phyloP scores from a whole-genome alignment of 2,797 vertebrate genomes.

The Hemibagrus guttatus region DNA sequence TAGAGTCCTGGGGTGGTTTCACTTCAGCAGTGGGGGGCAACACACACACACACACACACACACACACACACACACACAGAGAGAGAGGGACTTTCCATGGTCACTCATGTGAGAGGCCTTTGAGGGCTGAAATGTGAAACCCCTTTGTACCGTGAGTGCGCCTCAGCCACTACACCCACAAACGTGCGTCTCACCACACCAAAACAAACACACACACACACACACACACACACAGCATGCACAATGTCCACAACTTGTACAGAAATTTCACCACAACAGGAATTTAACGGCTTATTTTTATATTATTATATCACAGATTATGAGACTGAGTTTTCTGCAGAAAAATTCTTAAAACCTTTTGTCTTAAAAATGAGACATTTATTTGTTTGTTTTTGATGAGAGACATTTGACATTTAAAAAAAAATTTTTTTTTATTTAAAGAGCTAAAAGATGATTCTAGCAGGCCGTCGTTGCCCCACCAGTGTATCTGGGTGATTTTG shows the following conservation, averaged over 20 bases:
- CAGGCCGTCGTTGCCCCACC: too few species aligned
- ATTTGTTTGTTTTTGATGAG: too few species aligned
- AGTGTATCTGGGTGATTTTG: neutral
- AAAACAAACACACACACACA: constrained; percentile 16
- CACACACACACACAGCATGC: neutral
- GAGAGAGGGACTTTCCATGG: constrained; percentile 75
- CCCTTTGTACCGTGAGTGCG: constrained; percentile 65
- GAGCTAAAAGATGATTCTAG: too few species aligned
- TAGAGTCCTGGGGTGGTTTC: constrained; percentile 48
- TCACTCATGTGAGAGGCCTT: constrained; percentile 60
- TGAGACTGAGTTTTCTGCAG: neutral
- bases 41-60: constrained; percentile 30
- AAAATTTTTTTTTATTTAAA: too few species aligned
- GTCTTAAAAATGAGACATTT: neutral
- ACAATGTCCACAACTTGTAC: neutral
- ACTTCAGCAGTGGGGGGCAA: constrained; percentile 35
- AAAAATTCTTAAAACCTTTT: neutral
- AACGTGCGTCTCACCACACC: constrained; percentile 20
- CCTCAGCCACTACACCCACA: constrained; percentile 35
- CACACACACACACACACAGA: constrained; percentile 22
- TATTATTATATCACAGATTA: neutral
- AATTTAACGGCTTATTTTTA: neutral
- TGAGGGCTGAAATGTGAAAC: constrained; percentile 74
- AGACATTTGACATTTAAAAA: too few species aligned
- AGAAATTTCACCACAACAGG: neutral